Conservation (phyloP, 92 coral and sea anemone species). For the Pocillopora grandis region DNA sequence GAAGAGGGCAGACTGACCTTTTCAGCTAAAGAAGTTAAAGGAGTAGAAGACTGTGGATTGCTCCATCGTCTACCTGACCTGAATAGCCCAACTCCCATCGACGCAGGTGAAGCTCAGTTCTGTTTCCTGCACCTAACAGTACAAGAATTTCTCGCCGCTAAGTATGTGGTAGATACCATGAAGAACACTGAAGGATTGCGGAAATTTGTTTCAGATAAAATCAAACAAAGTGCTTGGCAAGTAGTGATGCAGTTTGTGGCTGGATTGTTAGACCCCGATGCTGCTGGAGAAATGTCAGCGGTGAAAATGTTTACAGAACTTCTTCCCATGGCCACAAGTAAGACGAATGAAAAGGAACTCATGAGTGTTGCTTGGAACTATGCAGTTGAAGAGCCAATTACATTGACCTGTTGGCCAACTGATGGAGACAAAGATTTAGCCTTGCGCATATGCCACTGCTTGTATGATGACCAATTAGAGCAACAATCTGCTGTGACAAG, state of each 20-base stretch:
- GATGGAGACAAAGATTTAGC: neutral
- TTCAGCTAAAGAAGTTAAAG: neutral
- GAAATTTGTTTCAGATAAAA: conserved; percentile 9
- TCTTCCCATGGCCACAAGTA: neutral
- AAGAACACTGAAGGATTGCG: neutral
- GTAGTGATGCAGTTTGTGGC: conserved; percentile 59
- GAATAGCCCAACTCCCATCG: neutral
- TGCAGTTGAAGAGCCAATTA: no score
- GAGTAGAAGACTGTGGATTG: neutral
- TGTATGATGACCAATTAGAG: no score
- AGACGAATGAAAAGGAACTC: neutral
- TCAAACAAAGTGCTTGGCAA: conserved; percentile 39
- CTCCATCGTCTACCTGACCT: conserved; percentile 31
- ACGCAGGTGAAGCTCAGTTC: conserved; percentile 2
- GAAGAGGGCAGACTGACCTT: conserved; percentile 34
- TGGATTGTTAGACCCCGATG: conserved; percentile 27
- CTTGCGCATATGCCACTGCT: no score
- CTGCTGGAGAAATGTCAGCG: no score
- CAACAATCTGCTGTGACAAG: neutral
- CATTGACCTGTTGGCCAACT: neutral
- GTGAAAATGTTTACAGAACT: neutral
- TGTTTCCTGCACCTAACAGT: conserved; percentile 51
- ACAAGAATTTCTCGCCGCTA: conserved; percentile 50
- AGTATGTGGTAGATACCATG: neutral
- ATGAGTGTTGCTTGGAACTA: neutral